A percentile compares a stretch with the other conserved stretches of the same genome.
phyloP scores from a whole-genome alignment of 2,888 invertebrate genomes.

The Callosobruchus maculatus region DNA sequence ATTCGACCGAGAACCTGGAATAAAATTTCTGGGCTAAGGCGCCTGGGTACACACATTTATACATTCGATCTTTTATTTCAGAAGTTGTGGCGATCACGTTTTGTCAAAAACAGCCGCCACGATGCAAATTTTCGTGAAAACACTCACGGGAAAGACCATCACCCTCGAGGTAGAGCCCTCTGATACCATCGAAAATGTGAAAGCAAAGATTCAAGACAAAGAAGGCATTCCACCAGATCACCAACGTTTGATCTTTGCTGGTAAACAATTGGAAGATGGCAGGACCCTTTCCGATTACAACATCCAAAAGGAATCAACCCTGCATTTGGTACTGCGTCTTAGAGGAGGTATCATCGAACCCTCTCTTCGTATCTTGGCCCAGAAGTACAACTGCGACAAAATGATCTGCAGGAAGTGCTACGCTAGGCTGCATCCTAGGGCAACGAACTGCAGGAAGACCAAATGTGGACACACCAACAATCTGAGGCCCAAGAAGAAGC shows the following conservation, averaged over 20 bases:
- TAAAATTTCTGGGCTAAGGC: no score
- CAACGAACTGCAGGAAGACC: slow-evolving; percentile 98
- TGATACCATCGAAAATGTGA: no score
- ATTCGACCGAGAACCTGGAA: no score
- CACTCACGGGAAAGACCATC: slow-evolving; percentile 89
- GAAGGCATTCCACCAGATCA: slow-evolving; percentile 88
- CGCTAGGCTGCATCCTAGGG: slow-evolving; percentile 96
- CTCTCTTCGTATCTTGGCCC: slow-evolving; percentile 92
- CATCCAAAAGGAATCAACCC: no score
- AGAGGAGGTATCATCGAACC: slow-evolving; percentile 98
- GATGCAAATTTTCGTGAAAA: slow-evolving; percentile 98
- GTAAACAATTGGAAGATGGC: no score
- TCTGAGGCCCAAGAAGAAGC: slow-evolving; percentile 99
- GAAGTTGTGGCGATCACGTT: slow-evolving; percentile 45
- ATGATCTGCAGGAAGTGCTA: slow-evolving; percentile 99
- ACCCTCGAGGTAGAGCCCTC: no score
- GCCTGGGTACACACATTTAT: no score
- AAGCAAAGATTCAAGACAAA: slow-evolving; percentile 89
- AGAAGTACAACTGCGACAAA: slow-evolving; percentile 99
- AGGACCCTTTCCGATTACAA: no score
- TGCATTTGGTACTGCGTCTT: slow-evolving; percentile 90
- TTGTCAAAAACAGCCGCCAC: slow-evolving; percentile 43
- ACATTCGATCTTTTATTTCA: slow-evolving; percentile 15
- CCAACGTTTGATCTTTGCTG: no score
- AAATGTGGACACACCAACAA: slow-evolving; percentile 99